A percentile compares a stretch with the other conserved stretches of the same genome.
phyloP scores from a whole-genome alignment of 2,888 invertebrate species.

The Myopa testacea region DNA sequence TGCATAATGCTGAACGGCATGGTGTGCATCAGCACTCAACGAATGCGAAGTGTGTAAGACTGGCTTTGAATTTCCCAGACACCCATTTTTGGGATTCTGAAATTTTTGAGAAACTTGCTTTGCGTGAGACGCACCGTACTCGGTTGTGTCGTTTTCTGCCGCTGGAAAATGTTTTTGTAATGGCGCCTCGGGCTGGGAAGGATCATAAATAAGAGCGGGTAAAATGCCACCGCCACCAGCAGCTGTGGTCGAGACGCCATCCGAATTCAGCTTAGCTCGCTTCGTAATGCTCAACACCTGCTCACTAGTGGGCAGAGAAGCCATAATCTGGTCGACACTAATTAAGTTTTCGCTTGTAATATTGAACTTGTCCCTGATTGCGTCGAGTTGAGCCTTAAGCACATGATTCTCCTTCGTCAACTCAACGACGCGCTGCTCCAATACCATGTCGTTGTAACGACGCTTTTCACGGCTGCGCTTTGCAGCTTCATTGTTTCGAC shows the following conservation, averaged over 20 bases:
- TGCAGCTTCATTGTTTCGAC: slow-evolving; percentile 97
- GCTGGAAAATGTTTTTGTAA: slow-evolving; percentile 15
- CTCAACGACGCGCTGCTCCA: slow-evolving; percentile 93
- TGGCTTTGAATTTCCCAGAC: neutral
- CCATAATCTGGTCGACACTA: slow-evolving; percentile 89
- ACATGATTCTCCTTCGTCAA: slow-evolving; percentile 96
- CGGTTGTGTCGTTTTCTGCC: neutral
- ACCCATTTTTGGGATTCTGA: neutral
- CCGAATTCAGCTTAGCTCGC: slow-evolving; percentile 68
- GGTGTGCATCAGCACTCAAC: neutral
- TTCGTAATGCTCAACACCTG: slow-evolving; percentile 87
- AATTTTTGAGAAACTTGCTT: slow-evolving; percentile 3
- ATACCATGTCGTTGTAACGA: slow-evolving; percentile 94
- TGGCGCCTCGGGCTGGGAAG: neutral
- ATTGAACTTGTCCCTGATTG: slow-evolving; percentile 92
- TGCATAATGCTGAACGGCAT: slow-evolving; percentile 19
- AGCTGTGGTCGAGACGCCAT: slow-evolving; percentile 21
- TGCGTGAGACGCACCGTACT: neutral
- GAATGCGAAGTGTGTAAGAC: neutral
- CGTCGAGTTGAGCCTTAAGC: slow-evolving; percentile 90
- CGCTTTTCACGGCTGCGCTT: slow-evolving; percentile 96
- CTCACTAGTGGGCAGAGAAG: slow-evolving; percentile 85
- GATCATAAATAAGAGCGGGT: neutral
- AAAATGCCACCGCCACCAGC: neutral
- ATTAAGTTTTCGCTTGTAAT: slow-evolving; percentile 88